phyloP scores from a whole-genome alignment of 2,888 invertebrate genomes.

The Drosophila gaucha region DNA sequence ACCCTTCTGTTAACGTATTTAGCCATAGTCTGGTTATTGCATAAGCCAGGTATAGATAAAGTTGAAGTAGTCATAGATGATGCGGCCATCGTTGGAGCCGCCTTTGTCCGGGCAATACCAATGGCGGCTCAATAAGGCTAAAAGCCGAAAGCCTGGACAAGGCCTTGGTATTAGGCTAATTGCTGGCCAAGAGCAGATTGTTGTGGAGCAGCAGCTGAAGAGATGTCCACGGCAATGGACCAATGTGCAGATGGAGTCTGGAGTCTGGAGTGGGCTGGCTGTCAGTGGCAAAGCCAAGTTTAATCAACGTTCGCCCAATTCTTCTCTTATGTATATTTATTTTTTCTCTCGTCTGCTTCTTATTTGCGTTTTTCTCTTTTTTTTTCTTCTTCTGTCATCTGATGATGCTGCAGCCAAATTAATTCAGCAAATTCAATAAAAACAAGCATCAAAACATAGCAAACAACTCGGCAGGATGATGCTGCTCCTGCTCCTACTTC shows the following conservation, averaged over 20 bases:
- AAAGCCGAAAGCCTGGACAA: constrained; percentile 55
- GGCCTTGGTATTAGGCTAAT: constrained; percentile 73
- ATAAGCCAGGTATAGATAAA: constrained; percentile 41
- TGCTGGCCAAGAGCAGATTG: constrained; percentile 40
- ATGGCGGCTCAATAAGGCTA: constrained; percentile 61
- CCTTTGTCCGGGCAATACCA: constrained; percentile 49
- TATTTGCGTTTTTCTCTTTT: constrained; percentile 2
- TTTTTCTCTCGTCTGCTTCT: constrained; percentile 16
- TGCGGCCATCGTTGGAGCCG: constrained; percentile 4
- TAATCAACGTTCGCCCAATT: constrained; percentile 66
- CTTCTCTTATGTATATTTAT: constrained; percentile 21
- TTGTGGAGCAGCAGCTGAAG: constrained; percentile 35
- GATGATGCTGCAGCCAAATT: constrained; percentile 65
- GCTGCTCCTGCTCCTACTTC: constrained; percentile 15
- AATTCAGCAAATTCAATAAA: constrained; percentile 78
- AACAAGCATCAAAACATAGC: constrained; percentile 73
- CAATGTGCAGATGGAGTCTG: constrained; percentile 3
- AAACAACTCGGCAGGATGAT: constrained; percentile 55
- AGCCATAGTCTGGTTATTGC: too few relatives aligned
- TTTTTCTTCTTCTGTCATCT: constrained; percentile 21
- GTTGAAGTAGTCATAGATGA: constrained; percentile 18
- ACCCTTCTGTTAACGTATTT: background rate
- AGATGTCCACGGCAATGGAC: constrained; percentile 44
- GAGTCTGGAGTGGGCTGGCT: constrained; percentile 29
- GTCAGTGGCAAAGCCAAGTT: constrained; percentile 67